Evolutionary conservation across 2,797 vertebrate species (phyloP), one percentile per base, ranked within the genome.

Genomic region (Oophaga sylvatica): DNA sequence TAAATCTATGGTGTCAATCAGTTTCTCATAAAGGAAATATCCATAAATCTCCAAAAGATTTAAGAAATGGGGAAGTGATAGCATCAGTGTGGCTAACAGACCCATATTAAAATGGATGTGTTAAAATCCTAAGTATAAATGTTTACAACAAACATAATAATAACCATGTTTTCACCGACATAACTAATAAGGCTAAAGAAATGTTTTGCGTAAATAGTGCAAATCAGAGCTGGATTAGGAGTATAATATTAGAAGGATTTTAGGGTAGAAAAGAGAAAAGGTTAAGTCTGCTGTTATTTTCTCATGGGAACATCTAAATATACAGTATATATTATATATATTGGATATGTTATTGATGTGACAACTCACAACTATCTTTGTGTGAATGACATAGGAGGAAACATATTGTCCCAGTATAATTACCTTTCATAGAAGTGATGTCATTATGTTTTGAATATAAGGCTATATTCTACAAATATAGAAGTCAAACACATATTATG

Each of bases 41-140:
- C 48, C 70, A 4, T 73, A 87, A 79, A 60, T 80, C 76, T 70
- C 53, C 26, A 57, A 80, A 73, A 77, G 26, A 70, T 84, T 57
- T 68, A 83, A 84, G 75, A 83, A 79, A 77, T 60, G 76, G 60
- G 41, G 22, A 53, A 29, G 56, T 80, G 82, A 88, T 88, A 84
- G 83, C 31, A 88, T 88, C 83, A 73, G 6, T 85, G 41, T 84
- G 77, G 77, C 82, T 82, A 81, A 81, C 35, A 88, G 87, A 75
- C 19, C 45, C 15, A 48, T 70, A 75, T 84, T 48, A 63, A 79
- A 80, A 48, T 48, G n/a, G 26, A 84, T 80, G 76, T 80, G 82
- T 73, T 59, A 88, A 87, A 84, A 88, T 84, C 81, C 71, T 10
- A 62, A 12, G 75, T 80, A n/a, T 80, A 77, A 80, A 84, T 80